phyloP scores from a whole-genome alignment of 2,888 invertebrate genomes.

The Lasioglossum malachurum region DNA sequence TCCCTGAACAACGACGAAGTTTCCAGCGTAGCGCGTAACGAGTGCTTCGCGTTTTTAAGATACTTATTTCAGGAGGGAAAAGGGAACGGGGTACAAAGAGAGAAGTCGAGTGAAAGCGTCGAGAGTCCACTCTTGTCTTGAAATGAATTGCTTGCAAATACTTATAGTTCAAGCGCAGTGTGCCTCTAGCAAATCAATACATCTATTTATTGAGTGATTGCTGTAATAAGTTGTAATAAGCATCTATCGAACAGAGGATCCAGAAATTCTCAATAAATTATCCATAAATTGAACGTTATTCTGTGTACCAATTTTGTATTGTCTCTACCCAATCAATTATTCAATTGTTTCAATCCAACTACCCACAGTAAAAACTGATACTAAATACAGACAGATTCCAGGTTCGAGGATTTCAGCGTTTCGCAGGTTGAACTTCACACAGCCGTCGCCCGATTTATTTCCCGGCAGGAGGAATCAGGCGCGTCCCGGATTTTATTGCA shows the following conservation, averaged over 20 bases:
- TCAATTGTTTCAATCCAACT: no score
- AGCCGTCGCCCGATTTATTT: constrained; percentile 35
- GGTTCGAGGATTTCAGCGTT: neutral
- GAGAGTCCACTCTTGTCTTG: neutral
- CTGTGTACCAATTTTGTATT: no score
- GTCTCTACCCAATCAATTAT: no score
- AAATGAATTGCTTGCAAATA: constrained; percentile 18
- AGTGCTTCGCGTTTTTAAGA: constrained; percentile 27
- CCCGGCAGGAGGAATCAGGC: constrained; percentile 12
- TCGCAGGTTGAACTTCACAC: constrained; percentile 16
- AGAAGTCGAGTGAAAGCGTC: constrained; percentile 5
- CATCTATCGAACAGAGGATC: constrained; percentile 9
- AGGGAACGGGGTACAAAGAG: neutral
- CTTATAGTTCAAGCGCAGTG: neutral
- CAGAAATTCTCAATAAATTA: neutral
- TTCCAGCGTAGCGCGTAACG: constrained; percentile 21
- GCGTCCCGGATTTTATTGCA: neutral
- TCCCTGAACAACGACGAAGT: constrained; percentile 20
- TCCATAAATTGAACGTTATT: neutral
- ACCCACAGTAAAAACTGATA: neutral
- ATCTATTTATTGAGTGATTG: constrained; percentile 24
- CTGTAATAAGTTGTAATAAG: constrained; percentile 5
- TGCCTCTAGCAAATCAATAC: neutral
- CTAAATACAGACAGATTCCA: neutral
- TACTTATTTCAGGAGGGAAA: constrained; percentile 1